Evolutionary conservation across 2,888 invertebrate species (phyloP).

Genomic region (Tuberolachnus salignus): DNA sequence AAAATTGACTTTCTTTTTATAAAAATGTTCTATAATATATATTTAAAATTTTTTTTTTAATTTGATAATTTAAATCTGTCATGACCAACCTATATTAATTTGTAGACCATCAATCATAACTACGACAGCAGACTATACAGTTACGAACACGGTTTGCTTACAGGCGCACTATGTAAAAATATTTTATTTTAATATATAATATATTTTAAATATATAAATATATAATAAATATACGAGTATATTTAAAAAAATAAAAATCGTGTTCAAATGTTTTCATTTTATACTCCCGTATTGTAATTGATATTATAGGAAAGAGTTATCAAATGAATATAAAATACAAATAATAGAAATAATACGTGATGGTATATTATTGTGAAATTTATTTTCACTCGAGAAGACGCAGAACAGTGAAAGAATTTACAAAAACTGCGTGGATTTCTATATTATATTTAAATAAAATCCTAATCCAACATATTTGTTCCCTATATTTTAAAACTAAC

Average conservation of each 20-base stretch:
- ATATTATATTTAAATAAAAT: too few relatives aligned
- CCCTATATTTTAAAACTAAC: too few relatives aligned
- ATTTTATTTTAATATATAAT: background rate
- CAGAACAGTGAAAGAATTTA: too few relatives aligned
- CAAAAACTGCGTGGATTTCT: too few relatives aligned
- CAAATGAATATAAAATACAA: background rate
- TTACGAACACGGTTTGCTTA: slow-evolving; percentile 15
- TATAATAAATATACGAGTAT: too few relatives aligned
- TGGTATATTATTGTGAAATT: background rate
- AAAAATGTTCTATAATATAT: background rate
- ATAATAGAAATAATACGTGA: background rate
- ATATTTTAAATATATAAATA: too few relatives aligned
- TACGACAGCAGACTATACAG: background rate
- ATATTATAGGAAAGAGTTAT: background rate
- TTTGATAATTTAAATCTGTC: background rate
- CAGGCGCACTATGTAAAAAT: background rate
- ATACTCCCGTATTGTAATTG: background rate
- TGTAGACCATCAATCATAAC: slow-evolving; percentile 23
- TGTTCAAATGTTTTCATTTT: background rate
- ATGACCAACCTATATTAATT: slow-evolving; percentile 17
- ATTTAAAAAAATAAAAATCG: background rate
- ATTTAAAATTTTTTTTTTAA: background rate
- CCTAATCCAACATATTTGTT: too few relatives aligned
- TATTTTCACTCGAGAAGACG: too few relatives aligned
- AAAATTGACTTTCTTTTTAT: slow-evolving; percentile 7